phyloP scores from a whole-genome alignment of 2,797 vertebrate genomes.

The Megalops cyprinoides region DNA sequence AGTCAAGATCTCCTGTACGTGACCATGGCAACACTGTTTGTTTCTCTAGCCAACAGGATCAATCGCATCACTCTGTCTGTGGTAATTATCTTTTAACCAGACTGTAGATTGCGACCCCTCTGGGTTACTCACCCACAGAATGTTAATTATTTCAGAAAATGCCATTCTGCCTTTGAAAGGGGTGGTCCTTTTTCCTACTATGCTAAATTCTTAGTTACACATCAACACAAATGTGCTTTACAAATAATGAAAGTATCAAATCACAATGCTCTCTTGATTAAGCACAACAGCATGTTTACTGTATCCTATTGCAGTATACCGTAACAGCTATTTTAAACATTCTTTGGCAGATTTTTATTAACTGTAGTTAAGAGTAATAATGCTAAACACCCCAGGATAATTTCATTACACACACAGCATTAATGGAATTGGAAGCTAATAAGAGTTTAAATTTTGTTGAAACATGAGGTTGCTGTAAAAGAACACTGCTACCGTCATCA shows the following conservation, averaged over 20 bases:
- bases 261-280: conserved; percentile 8
- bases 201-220: too few species aligned
- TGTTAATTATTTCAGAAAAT: conserved; percentile 15
- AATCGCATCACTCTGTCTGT: not conserved
- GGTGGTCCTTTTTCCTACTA: not conserved
- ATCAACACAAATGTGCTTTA: not conserved
- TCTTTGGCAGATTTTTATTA: conserved; percentile 36
- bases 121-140: not conserved
- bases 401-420: conserved; percentile 39
- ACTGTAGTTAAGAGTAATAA: conserved; percentile 32
- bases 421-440: conserved; percentile 40
- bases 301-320: conserved; percentile 27
- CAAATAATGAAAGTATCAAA: conserved; percentile 1
- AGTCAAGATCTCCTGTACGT: not conserved
- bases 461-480: conserved; percentile 46
- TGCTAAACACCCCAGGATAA: conserved; percentile 36
- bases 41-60: not conserved
- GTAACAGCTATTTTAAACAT: conserved; percentile 22
- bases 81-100: conserved; percentile 11
- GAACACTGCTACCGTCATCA: conserved; percentile 42
- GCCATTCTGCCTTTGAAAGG: not conserved
- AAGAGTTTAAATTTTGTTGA: conserved; percentile 39
- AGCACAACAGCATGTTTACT: conserved; percentile 16
- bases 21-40: not conserved
- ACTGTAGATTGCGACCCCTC: conserved; percentile 11